Evolutionary conservation across 2,113 vertebrate genomes (phyloP).

Genomic region (Daubentonia madagascariensis): DNA sequence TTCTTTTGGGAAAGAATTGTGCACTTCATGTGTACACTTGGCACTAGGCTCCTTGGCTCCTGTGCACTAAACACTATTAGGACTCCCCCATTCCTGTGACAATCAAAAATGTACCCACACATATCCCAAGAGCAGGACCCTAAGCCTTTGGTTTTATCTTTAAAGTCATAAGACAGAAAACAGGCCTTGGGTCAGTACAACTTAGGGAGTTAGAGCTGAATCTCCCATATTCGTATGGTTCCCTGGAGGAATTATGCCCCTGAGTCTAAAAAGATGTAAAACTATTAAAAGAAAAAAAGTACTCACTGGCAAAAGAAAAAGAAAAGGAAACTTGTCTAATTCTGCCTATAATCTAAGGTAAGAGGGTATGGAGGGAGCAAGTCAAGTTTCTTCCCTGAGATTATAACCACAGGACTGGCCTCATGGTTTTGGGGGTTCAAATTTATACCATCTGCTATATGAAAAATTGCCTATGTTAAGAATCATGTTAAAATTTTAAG

Average conservation of each 20-base stretch:
- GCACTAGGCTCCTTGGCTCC: not conserved
- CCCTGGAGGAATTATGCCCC: not conserved
- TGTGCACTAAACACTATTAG: not conserved
- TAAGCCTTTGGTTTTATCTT: not conserved
- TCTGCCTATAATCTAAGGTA: not conserved
- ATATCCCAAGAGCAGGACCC: not conserved
- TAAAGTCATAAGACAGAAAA: not conserved
- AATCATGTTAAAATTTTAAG: not conserved
- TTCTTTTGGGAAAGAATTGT: not conserved
- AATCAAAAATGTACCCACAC: not conserved
- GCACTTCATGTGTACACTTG: not conserved
- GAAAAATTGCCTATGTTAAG: not conserved
- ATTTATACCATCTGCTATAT: not conserved
- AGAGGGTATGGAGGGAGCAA: rapidly evolving
- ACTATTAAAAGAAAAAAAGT: not conserved
- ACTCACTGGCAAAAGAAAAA: not conserved
- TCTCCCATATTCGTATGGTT: not conserved
- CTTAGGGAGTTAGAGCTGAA: not conserved
- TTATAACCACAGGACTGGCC: not conserved
- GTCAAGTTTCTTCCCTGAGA: not conserved
- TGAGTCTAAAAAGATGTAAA: not conserved
- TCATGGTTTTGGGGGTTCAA: not conserved
- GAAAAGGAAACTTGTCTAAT: not conserved
- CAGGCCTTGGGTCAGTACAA: not conserved
- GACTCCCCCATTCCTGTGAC: not conserved